phyloP scores from a whole-genome alignment of 2,888 invertebrate genomes.

The Girardia tigrina region DNA sequence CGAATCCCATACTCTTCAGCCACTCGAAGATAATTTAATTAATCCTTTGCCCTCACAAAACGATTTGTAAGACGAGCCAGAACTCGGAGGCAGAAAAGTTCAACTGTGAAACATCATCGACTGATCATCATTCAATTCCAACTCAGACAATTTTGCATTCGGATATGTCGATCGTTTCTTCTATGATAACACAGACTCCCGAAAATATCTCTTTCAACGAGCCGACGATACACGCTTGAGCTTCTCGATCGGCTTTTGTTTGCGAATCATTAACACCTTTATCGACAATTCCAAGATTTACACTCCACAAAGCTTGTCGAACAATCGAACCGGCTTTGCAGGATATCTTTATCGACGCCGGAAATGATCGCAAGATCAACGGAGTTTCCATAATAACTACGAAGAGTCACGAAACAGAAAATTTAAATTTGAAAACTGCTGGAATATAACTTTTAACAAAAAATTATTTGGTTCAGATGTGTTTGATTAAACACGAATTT shows the following conservation, averaged over 20 bases:
- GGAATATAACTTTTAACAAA: too few relatives aligned
- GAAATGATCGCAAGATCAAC: slow-evolving; percentile 61
- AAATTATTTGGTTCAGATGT: too few relatives aligned
- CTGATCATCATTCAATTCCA: slow-evolving; percentile 24
- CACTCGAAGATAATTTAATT: too few relatives aligned
- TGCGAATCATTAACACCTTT: slow-evolving; percentile 87
- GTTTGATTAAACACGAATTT: too few relatives aligned
- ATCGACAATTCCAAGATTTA: slow-evolving; percentile 76
- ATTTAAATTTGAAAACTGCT: too few relatives aligned
- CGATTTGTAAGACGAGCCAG: too few relatives aligned
- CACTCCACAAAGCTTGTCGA: slow-evolving; percentile 72
- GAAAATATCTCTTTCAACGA: slow-evolving; percentile 73
- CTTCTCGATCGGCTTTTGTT: slow-evolving; percentile 90
- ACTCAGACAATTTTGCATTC: neutral
- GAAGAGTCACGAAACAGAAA: too few relatives aligned
- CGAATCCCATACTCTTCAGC: too few relatives aligned
- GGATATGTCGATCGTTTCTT: slow-evolving; percentile 33
- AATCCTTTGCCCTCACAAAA: too few relatives aligned
- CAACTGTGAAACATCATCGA: too few relatives aligned
- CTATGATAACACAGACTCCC: slow-evolving; percentile 63
- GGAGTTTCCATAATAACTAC: slow-evolving; percentile 38
- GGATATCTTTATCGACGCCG: slow-evolving; percentile 66
- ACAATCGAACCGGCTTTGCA: slow-evolving; percentile 74
- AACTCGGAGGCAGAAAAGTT: too few relatives aligned
- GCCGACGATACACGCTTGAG: slow-evolving; percentile 78